phyloP scores from a whole-genome alignment of 2,797 vertebrate genomes.

The Argya squamiceps region DNA sequence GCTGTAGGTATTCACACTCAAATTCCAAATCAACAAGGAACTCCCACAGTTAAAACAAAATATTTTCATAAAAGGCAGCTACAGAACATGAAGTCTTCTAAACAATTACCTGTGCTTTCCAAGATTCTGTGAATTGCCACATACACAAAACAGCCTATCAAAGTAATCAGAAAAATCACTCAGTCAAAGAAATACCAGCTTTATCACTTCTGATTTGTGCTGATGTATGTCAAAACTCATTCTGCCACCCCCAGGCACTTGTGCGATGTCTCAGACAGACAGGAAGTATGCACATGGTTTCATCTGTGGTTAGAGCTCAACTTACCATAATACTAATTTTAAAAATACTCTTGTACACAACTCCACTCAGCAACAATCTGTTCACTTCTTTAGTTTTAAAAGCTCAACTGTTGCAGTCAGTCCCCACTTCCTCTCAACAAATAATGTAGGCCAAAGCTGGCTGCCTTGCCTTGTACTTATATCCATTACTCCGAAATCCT shows the following conservation, averaged over 20 bases:
- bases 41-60: background rate
- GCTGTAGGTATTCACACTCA: background rate
- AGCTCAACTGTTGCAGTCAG: constrained; percentile 28
- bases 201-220: background rate
- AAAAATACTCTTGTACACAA: constrained; percentile 46
- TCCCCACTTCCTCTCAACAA: constrained; percentile 24
- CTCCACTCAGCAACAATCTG: constrained; percentile 40
- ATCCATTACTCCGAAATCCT: constrained; percentile 1
- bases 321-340: constrained; percentile 47
- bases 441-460: constrained; percentile 3
- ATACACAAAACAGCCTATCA: background rate
- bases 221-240: constrained; percentile 30
- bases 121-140: background rate
- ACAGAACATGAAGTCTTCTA: background rate
- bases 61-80: background rate
- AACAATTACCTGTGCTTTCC: background rate
- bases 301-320: constrained; percentile 6
- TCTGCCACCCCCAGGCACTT: constrained; percentile 36
- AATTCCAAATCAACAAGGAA: background rate
- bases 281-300: constrained; percentile 38
- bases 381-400: constrained; percentile 34
- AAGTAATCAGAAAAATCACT: constrained; percentile 22
- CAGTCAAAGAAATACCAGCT: constrained; percentile 10
- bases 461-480: background rate
- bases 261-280: constrained; percentile 24